These are phyloP conservation scores for Tetragnatha montana DNA, from an alignment of 2,888 invertebrate species.

Conservation along the genomic window DNA sequence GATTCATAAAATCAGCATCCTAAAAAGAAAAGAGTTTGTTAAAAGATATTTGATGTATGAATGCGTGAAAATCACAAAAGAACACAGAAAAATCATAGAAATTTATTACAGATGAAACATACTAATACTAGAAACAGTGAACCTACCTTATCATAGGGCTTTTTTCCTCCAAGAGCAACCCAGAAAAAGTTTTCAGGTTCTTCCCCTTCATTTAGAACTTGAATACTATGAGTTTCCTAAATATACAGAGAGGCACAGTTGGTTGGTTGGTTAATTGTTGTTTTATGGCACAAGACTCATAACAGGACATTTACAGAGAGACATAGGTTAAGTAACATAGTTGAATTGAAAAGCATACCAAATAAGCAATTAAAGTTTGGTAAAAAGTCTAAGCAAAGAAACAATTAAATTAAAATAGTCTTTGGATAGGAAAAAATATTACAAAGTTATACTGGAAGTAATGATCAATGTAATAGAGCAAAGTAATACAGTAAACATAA, in stretches of 20 bases:
- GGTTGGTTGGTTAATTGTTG: no score
- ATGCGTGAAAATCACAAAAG: neutral
- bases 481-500: no score
- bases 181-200: slow-evolving; percentile 99
- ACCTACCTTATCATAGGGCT: slow-evolving; percentile 85
- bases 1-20: slow-evolving; percentile 93
- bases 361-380: neutral
- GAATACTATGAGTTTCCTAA: slow-evolving; percentile 77
- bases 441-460: no score
- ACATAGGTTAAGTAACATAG: neutral
- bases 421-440: no score
- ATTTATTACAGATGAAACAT: neutral
- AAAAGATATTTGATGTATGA: neutral
- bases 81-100: neutral
- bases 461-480: no score
- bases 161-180: slow-evolving; percentile 94
- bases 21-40: slow-evolving; percentile 71
- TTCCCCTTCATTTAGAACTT: slow-evolving; percentile 92
- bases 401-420: no score
- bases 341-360: neutral
- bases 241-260: slow-evolving; percentile 45
- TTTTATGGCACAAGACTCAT: no score
- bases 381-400: no score
- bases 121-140: neutral
- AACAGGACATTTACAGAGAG: slow-evolving; percentile 51